A percentile compares a stretch with the other conserved stretches of the same genome.
These are phyloP conservation scores for Lates calcarifer DNA, from an alignment of 2,113 vertebrate species.

Conservation along the genomic window DNA sequence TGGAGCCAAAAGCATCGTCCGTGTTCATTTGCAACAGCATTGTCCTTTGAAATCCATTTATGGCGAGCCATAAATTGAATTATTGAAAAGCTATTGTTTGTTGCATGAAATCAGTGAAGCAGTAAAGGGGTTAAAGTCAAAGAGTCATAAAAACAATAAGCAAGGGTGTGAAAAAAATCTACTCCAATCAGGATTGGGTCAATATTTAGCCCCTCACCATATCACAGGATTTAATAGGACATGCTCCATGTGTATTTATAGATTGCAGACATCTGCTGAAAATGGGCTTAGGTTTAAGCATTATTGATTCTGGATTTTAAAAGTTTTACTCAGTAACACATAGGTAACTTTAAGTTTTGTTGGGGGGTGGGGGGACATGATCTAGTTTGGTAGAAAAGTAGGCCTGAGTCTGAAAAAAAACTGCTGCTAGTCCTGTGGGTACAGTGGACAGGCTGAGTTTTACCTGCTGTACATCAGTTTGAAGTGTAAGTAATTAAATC, in stretches of 20 bases:
- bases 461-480: slow-evolving; percentile 44
- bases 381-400: slow-evolving; percentile 73
- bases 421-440: slow-evolving; percentile 53
- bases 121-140: slow-evolving; percentile 83
- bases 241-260: slow-evolving; percentile 84
- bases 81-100: slow-evolving; percentile 85
- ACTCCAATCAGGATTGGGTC: slow-evolving; percentile 78
- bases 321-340: slow-evolving; percentile 68
- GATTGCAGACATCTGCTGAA: slow-evolving; percentile 75
- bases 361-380: slow-evolving; percentile 58
- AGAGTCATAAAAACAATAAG: slow-evolving; percentile 83
- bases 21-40: slow-evolving; percentile 74
- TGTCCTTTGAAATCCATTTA: slow-evolving; percentile 82
- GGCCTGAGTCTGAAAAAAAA: slow-evolving; percentile 61
- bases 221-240: slow-evolving; percentile 83
- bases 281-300: slow-evolving; percentile 69
- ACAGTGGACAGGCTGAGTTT: slow-evolving; percentile 43
- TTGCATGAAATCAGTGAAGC: slow-evolving; percentile 80
- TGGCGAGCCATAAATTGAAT: slow-evolving; percentile 81
- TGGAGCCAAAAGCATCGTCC: slow-evolving; percentile 62
- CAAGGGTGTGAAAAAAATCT: slow-evolving; percentile 77
- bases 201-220: slow-evolving; percentile 77
- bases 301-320: slow-evolving; percentile 72
- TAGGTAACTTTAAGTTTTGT: slow-evolving; percentile 71
- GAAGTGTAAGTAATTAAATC: slow-evolving; percentile 24